A percentile compares a stretch with the other conserved stretches of the same genome.
Conservation (phyloP, 2,113 vertebrate genomes). For the Crotophaga sulcirostris region DNA sequence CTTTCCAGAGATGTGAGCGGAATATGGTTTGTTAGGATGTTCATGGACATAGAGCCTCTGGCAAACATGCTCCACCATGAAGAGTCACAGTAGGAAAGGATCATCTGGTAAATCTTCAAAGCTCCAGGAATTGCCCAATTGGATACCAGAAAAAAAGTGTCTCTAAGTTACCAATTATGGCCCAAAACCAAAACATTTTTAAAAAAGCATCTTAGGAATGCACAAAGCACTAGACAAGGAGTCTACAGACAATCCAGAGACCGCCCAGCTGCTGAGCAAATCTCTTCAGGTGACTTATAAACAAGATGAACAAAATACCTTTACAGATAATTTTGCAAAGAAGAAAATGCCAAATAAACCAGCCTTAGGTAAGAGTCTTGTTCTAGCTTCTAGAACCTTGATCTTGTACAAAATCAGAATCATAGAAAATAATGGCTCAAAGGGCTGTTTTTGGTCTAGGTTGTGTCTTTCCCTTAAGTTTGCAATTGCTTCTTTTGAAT, state of each 20-base stretch:
- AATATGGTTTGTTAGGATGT: conserved; percentile 1
- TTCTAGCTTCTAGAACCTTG: neutral
- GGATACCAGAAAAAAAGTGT: neutral
- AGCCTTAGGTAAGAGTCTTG: neutral
- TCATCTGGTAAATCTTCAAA: conserved; percentile 51
- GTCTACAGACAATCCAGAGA: neutral
- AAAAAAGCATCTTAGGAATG: neutral
- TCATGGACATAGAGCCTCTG: neutral
- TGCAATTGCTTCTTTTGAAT: neutral
- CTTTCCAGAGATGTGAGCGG: conserved; percentile 11
- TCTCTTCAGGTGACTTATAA: neutral
- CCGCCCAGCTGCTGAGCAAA: neutral
- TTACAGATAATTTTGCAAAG: neutral
- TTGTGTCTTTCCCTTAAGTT: neutral
- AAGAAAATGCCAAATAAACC: neutral
- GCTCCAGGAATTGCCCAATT: conserved; percentile 13
- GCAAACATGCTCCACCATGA: conserved; percentile 1
- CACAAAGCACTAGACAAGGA: neutral
- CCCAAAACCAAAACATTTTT: neutral
- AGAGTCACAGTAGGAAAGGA: conserved; percentile 48
- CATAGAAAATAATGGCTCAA: neutral
- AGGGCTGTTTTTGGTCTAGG: neutral
- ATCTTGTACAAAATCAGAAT: neutral
- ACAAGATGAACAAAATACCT: neutral
- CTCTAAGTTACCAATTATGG: neutral